Conservation (phyloP, 2,113 vertebrate genomes). For the Bos indicus region DNA sequence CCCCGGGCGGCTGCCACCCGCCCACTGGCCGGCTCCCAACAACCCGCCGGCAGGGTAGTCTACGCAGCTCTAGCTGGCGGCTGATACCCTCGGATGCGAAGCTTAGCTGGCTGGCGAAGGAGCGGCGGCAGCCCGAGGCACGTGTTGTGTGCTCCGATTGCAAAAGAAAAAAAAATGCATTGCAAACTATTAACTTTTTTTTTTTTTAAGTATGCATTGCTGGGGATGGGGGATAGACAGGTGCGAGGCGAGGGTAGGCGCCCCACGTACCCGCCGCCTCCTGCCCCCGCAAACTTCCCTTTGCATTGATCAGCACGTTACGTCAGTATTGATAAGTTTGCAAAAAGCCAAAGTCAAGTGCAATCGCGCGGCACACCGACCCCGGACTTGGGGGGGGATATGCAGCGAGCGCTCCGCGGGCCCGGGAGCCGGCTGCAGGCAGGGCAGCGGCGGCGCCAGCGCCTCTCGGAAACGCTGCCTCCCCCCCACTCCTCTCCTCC, state of each 20-base stretch:
- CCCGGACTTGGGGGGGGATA: slow-evolving; percentile 65
- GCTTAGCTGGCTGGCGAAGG: neutral
- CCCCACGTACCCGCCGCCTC: neutral
- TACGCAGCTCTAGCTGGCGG: neutral
- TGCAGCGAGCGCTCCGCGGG: slow-evolving; percentile 55
- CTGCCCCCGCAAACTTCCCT: slow-evolving; percentile 66
- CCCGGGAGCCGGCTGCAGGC: slow-evolving; percentile 54
- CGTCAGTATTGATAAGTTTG: slow-evolving; percentile 94
- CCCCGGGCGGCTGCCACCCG: slow-evolving; percentile 36
- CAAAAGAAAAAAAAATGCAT: slow-evolving; percentile 59
- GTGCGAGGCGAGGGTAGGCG: neutral
- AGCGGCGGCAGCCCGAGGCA: slow-evolving; percentile 35
- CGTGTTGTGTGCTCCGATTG: slow-evolving; percentile 58
- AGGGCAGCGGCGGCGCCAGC: slow-evolving; percentile 47
- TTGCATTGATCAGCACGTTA: slow-evolving; percentile 86
- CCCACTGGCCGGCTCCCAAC: neutral
- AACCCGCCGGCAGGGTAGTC: neutral
- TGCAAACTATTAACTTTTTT: slow-evolving; percentile 69
- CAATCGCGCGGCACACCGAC: slow-evolving; percentile 80
- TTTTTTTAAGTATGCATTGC: slow-evolving; percentile 11
- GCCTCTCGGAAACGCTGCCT: slow-evolving; percentile 9
- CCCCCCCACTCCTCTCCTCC: slow-evolving; percentile 8
- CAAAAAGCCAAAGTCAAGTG: slow-evolving; percentile 88
- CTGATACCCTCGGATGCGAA: neutral
- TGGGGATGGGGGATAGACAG: neutral